Percentiles rank a stretch among this genome's conserved stretches.
Evolutionary conservation across 2,888 invertebrate species (phyloP).

Genomic region (Acanthosepion pharaonis): DNA sequence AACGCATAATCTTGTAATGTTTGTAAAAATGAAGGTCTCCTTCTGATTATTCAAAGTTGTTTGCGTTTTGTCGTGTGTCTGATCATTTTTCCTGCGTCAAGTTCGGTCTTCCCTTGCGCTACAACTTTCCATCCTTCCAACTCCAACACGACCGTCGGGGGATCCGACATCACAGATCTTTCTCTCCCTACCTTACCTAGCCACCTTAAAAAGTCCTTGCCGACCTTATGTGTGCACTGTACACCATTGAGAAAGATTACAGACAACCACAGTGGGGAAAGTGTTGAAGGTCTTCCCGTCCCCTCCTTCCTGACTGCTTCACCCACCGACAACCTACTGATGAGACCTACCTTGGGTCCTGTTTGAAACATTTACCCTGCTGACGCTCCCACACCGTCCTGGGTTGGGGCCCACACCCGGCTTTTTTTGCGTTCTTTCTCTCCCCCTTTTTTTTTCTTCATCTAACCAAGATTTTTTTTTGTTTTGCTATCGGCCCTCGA

Average conservation of each 20-base stretch:
- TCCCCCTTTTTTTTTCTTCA: neutral
- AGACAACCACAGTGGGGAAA: neutral
- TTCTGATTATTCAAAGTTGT: neutral
- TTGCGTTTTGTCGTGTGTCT: neutral
- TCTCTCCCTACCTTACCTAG: neutral
- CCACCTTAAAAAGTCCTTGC: conserved; percentile 18
- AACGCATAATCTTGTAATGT: conserved; percentile 3
- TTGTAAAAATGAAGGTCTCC: conserved; percentile 20
- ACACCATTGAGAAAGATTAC: conserved; percentile 33
- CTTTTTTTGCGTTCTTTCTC: neutral
- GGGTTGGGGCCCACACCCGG: neutral
- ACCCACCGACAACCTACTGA: neutral
- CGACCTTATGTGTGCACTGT: conserved; percentile 11
- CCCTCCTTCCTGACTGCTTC: neutral
- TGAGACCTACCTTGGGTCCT: neutral
- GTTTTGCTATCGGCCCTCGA: neutral
- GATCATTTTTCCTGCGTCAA: neutral
- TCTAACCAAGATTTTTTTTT: neutral
- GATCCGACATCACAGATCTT: conserved; percentile 10
- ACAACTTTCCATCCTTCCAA: neutral
- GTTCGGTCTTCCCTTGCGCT: neutral
- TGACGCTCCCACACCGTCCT: neutral
- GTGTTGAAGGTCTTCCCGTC: neutral
- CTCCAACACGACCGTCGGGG: neutral
- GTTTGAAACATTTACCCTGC: neutral